Percentiles rank a stretch among this genome's conserved stretches.
phyloP scores from a whole-genome alignment of 2,113 vertebrate species.

The Tringa solitaria region DNA sequence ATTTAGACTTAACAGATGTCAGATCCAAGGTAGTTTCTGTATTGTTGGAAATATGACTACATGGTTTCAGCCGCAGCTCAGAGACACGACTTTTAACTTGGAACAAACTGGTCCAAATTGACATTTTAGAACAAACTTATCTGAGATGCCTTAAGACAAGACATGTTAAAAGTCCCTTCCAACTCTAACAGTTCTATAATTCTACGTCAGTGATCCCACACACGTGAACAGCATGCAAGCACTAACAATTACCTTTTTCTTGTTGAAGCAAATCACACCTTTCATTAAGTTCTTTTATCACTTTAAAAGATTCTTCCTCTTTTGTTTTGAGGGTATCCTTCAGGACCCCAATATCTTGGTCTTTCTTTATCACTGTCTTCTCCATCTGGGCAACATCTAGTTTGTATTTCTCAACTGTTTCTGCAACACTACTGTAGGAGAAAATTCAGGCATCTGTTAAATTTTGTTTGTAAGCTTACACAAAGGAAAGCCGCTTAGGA shows the following conservation, averaged over 20 bases:
- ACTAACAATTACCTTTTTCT: slow-evolving; percentile 81
- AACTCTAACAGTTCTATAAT: neutral
- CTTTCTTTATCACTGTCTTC: slow-evolving; percentile 73
- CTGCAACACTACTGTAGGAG: slow-evolving; percentile 73
- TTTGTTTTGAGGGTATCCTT: slow-evolving; percentile 77
- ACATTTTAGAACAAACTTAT: neutral
- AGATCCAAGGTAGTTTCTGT: neutral
- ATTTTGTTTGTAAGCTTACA: neutral
- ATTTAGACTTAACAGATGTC: neutral
- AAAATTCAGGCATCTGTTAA: neutral
- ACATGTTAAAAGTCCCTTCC: neutral
- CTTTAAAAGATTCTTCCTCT: slow-evolving; percentile 75
- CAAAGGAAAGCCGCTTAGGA: neutral
- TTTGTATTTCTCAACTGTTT: slow-evolving; percentile 74
- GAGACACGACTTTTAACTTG: neutral
- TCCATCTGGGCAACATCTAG: slow-evolving; percentile 68
- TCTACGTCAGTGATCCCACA: neutral
- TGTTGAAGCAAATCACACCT: slow-evolving; percentile 79
- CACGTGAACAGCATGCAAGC: neutral
- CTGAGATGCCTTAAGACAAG: neutral
- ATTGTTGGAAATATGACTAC: neutral
- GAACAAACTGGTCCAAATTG: neutral
- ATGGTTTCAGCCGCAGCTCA: neutral
- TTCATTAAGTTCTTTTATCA: slow-evolving; percentile 79
- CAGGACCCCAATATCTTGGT: slow-evolving; percentile 76